Conservation (phyloP, 2,113 vertebrate species). For the Campylomormyrus tamandua region DNA sequence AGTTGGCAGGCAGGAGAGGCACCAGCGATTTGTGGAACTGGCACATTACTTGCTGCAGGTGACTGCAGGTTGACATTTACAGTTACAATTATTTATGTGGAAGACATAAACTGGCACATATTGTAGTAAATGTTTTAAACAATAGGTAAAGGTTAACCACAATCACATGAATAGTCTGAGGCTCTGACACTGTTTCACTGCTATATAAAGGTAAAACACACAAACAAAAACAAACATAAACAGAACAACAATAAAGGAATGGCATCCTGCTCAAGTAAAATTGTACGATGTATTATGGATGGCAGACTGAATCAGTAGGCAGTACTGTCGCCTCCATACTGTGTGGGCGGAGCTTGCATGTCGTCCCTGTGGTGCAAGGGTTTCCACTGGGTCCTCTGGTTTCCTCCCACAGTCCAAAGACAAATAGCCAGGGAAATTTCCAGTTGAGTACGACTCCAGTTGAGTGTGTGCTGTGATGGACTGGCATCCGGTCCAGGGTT, state of each 20-base stretch:
- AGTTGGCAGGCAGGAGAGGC: not conserved
- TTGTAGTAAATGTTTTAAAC: not conserved
- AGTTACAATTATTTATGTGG: not conserved
- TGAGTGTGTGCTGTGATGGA: not conserved
- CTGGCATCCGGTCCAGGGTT: not conserved
- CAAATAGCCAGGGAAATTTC: not conserved
- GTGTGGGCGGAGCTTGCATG: not conserved
- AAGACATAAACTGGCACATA: not conserved
- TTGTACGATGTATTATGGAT: not conserved
- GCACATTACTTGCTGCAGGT: not conserved
- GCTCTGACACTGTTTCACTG: not conserved
- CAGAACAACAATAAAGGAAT: not conserved
- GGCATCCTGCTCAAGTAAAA: not conserved
- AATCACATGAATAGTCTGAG: not conserved
- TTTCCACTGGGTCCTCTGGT: not conserved
- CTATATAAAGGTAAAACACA: not conserved
- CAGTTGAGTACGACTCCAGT: no score
- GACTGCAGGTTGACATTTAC: not conserved
- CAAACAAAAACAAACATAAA: not conserved
- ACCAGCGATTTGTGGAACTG: not conserved
- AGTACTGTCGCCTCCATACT: not conserved
- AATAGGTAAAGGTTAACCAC: not conserved
- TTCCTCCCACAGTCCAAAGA: not conserved
- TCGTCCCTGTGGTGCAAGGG: not conserved
- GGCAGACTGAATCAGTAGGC: not conserved